Conservation (phyloP, 2,888 invertebrate genomes). For the Choreutis nemorana region DNA sequence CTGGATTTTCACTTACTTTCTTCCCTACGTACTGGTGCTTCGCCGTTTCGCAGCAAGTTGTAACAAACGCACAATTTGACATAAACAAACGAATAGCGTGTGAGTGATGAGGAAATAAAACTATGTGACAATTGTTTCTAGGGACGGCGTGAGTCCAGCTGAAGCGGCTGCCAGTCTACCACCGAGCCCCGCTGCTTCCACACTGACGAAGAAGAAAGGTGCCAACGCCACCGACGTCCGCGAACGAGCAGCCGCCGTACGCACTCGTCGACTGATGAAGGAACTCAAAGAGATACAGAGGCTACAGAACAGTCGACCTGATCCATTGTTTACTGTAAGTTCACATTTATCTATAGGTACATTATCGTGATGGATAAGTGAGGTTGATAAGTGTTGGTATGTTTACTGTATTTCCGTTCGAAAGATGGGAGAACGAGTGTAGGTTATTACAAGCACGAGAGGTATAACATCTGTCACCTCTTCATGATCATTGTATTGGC, state of each 20-base stretch:
- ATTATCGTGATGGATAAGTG: neutral
- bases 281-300: constrained; percentile 83
- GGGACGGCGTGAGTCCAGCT: constrained; percentile 58
- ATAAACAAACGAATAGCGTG: no score
- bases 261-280: constrained; percentile 85
- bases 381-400: no score
- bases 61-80: no score
- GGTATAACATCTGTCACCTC: no score
- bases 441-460: no score
- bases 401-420: no score
- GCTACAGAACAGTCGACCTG: constrained; percentile 71
- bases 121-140: constrained; percentile 16
- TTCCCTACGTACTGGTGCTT: no score
- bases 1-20: no score
- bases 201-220: constrained; percentile 51
- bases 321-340: constrained; percentile 77
- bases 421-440: no score
- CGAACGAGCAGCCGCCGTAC: constrained; percentile 60
- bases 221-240: constrained; percentile 42
- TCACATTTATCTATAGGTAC: neutral
- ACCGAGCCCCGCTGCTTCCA: constrained; percentile 54
- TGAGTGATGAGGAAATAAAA: neutral
- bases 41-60: no score
- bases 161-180: constrained; percentile 55
- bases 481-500: no score